Percentiles rank a stretch among this genome's conserved stretches.
phyloP scores from a whole-genome alignment of 2,888 invertebrate species.

The Iselma pallidipennis region DNA sequence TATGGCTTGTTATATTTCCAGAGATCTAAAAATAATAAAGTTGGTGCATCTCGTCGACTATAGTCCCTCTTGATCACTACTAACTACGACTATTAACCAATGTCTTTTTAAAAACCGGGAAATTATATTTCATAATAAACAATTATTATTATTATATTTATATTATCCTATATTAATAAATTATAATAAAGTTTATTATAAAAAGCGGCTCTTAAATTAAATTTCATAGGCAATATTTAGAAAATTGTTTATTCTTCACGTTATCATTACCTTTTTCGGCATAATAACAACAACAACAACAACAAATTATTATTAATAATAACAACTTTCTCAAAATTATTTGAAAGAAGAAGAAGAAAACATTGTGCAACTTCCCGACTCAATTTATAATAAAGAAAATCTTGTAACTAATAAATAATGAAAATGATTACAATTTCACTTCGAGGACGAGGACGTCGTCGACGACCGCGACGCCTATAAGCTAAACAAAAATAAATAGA shows the following conservation, averaged over 20 bases:
- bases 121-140: constrained; percentile 51
- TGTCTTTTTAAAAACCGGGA: constrained; percentile 47
- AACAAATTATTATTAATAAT: background rate
- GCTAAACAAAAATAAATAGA: background rate
- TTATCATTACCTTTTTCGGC: constrained; percentile 2
- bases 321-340: too few relatives aligned
- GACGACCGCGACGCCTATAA: background rate
- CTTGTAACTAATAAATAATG: background rate
- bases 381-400: background rate
- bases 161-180: background rate
- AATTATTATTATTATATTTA: background rate
- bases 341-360: too few relatives aligned
- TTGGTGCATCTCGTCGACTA: constrained; percentile 39
- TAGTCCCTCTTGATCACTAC: constrained; percentile 36
- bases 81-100: background rate
- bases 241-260: background rate
- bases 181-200: background rate
- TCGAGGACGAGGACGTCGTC: constrained; percentile 1
- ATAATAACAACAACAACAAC: background rate
- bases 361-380: background rate
- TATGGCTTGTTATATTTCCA: constrained; percentile 52
- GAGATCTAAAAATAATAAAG: constrained; percentile 50
- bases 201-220: background rate
- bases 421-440: background rate
- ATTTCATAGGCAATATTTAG: background rate